phyloP scores from a whole-genome alignment of 1,140 invertebrate genomes.

The Drosophila kikkawai region DNA sequence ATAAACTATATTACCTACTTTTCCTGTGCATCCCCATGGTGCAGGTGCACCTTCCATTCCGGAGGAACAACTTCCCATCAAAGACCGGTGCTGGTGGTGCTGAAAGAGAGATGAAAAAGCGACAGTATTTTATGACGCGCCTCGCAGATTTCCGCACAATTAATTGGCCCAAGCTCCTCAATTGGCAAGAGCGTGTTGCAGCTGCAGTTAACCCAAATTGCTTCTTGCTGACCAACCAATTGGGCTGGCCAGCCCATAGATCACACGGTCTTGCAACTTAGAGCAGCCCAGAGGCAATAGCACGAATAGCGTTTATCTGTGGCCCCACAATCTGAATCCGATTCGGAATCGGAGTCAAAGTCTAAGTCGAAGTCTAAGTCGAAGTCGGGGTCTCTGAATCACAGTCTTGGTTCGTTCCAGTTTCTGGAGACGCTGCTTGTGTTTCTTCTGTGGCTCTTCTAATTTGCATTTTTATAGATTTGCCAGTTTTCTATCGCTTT shows the following conservation, averaged over 20 bases:
- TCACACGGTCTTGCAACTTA: slow-evolving; percentile 30
- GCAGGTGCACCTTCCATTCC: slow-evolving; percentile 24
- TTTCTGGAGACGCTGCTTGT: slow-evolving; percentile 42
- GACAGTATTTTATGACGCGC: slow-evolving; percentile 71
- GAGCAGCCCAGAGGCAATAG: slow-evolving; percentile 49
- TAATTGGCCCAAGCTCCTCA: slow-evolving; percentile 51
- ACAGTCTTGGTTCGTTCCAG: slow-evolving; percentile 47
- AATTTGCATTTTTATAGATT: slow-evolving; percentile 65
- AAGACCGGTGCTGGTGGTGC: slow-evolving; percentile 1
- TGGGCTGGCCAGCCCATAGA: slow-evolving; percentile 45
- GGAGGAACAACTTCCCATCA: slow-evolving; percentile 21
- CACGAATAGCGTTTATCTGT: slow-evolving; percentile 65
- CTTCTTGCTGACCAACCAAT: slow-evolving; percentile 58
- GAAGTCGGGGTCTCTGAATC: slow-evolving; percentile 11
- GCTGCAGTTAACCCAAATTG: slow-evolving; percentile 78
- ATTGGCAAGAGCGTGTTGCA: slow-evolving; percentile 53
- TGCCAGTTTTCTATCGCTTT: slow-evolving; percentile 15
- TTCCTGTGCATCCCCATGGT: slow-evolving; percentile 15
- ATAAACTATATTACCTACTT: background rate
- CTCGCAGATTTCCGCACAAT: slow-evolving; percentile 65
- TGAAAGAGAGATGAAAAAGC: slow-evolving; percentile 59
- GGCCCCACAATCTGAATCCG: slow-evolving; percentile 9
- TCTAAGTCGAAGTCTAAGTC: background rate
- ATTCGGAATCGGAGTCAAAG: slow-evolving; percentile 11
- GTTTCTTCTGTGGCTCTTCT: slow-evolving; percentile 30